Conservation (phyloP, 64 coral and sea anemone species). For the Porites australiensis region DNA sequence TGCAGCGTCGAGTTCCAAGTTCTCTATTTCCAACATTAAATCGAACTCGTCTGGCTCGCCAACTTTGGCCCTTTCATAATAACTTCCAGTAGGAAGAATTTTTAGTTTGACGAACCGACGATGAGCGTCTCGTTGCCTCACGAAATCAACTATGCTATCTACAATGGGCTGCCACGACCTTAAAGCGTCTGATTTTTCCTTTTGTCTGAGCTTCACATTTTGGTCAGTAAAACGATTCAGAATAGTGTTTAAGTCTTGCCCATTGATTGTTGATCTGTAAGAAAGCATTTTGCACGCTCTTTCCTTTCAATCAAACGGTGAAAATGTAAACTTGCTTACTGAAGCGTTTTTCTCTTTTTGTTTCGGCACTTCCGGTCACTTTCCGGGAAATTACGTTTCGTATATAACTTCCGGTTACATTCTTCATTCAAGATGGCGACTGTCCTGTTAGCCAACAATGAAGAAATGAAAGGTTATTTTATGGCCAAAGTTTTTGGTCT, state of each 20-base stretch:
- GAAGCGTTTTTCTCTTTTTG: too few relatives aligned
- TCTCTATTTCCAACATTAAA: conserved; percentile 58
- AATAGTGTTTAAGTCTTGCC: background rate
- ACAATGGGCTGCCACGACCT: background rate
- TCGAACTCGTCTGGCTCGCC: conserved; percentile 77
- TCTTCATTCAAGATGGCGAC: too few relatives aligned
- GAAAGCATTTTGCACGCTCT: too few relatives aligned
- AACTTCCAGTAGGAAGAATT: conserved; percentile 2
- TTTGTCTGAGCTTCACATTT: background rate
- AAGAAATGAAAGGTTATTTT: too few relatives aligned
- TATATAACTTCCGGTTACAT: too few relatives aligned
- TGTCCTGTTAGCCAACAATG: too few relatives aligned
- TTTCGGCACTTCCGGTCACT: too few relatives aligned
- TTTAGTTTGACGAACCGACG: conserved; percentile 12
- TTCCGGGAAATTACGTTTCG: too few relatives aligned
- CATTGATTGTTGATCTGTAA: background rate
- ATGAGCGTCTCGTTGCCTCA: background rate
- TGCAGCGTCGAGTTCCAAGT: conserved; percentile 48
- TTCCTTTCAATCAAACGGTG: too few relatives aligned
- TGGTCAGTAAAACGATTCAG: background rate
- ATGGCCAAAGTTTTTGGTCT: too few relatives aligned
- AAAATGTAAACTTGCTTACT: too few relatives aligned
- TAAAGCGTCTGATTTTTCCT: background rate
- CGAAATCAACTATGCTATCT: conserved; percentile 5
- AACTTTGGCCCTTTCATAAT: conserved; percentile 73